phyloP scores from a whole-genome alignment of 2,113 vertebrate genomes.

The Sphyrna mokarran region DNA sequence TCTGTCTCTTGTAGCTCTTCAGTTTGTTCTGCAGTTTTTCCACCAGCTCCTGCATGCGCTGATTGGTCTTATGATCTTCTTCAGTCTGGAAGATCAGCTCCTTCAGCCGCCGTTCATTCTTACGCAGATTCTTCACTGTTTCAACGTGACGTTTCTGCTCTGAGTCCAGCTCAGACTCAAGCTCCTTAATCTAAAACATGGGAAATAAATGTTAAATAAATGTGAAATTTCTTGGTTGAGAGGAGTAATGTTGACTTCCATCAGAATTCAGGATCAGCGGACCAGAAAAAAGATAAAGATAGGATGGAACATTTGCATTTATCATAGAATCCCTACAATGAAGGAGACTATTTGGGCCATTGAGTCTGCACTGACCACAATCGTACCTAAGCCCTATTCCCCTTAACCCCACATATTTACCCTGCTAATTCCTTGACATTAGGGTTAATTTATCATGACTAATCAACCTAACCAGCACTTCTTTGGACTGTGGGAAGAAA shows the following conservation, averaged over 20 bases:
- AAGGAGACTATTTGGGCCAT: too few relatives aligned
- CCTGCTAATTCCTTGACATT: too few relatives aligned
- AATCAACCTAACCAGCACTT: too few relatives aligned
- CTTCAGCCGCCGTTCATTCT: slow-evolving; percentile 54
- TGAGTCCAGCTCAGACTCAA: slow-evolving; percentile 53
- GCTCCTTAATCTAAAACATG: slow-evolving; percentile 53
- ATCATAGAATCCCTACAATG: background rate
- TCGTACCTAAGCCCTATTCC: too few relatives aligned
- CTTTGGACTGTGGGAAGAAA: too few relatives aligned
- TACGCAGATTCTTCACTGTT: slow-evolving; percentile 53
- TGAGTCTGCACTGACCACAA: too few relatives aligned
- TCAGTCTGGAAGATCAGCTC: slow-evolving; percentile 60
- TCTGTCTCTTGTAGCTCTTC: slow-evolving; percentile 58
- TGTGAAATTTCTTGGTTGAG: background rate
- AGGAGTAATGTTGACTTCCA: background rate
- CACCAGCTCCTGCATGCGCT: slow-evolving; percentile 57
- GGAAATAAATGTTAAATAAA: background rate
- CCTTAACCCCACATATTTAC: too few relatives aligned
- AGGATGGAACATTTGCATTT: background rate
- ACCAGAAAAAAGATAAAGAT: background rate
- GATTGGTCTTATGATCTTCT: slow-evolving; percentile 60
- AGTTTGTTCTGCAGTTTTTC: slow-evolving; percentile 61
- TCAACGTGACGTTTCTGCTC: slow-evolving; percentile 56
- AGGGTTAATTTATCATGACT: too few relatives aligned
- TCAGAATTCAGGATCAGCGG: background rate